Conservation (phyloP, 2,888 invertebrate species). For the Melinaea menophilus region DNA sequence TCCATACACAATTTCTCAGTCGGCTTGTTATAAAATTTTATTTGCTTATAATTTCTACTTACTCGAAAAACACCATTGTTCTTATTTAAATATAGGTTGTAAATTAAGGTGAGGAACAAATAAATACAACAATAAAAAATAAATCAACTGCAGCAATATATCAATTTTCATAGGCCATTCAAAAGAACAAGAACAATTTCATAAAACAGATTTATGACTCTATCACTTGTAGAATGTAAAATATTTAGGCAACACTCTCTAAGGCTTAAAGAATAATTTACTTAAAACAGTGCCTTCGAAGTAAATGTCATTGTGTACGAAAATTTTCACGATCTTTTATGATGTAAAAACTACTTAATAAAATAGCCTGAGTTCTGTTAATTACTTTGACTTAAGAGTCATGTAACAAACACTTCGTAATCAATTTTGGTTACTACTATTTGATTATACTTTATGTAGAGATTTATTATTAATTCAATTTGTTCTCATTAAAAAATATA, state of each 20-base stretch:
- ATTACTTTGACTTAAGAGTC: too few species aligned
- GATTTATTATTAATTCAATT: too few species aligned
- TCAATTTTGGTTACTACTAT: too few species aligned
- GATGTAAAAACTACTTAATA: too few species aligned
- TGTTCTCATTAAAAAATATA: too few species aligned
- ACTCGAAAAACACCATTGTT: not conserved
- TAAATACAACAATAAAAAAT: not conserved
- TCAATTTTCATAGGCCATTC: not conserved
- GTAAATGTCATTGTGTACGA: not conserved
- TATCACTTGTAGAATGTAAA: not conserved
- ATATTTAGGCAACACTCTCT: not conserved
- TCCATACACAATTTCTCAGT: too few species aligned
- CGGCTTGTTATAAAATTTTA: too few species aligned
- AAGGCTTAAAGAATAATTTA: not conserved
- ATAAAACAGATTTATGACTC: not conserved
- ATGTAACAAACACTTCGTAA: too few species aligned
- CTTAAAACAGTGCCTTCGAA: not conserved
- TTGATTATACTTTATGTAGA: too few species aligned
- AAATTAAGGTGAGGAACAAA: not conserved
- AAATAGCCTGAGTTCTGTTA: too few species aligned
- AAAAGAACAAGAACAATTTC: slow-evolving; percentile 4
- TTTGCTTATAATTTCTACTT: too few species aligned
- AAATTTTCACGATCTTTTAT: too few species aligned
- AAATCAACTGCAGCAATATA: not conserved
- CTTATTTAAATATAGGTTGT: not conserved